Conservation (phyloP, 2,797 vertebrate genomes). For the Staurois parvus region DNA sequence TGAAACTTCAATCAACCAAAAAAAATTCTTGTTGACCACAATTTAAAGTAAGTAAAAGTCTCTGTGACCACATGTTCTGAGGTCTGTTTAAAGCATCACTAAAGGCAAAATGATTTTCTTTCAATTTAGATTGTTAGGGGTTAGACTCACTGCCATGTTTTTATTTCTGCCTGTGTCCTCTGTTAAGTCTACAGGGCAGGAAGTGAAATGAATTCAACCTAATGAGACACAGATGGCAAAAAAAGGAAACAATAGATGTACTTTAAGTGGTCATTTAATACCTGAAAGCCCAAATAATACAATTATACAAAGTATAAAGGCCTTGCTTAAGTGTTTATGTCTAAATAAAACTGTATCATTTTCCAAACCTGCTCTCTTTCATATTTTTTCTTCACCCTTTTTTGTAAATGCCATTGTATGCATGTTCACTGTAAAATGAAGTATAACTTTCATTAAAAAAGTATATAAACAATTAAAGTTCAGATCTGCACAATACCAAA, state of each 20-base stretch:
- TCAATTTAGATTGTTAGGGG: no score
- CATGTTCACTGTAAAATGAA: slow-evolving; percentile 30
- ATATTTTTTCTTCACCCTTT: slow-evolving; percentile 59
- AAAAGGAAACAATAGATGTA: background rate
- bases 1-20: no score
- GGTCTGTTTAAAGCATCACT: no score
- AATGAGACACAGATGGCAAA: no score
- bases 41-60: no score
- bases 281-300: background rate
- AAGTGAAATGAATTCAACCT: no score
- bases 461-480: slow-evolving; percentile 48
- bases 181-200: no score
- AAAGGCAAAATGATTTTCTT: no score
- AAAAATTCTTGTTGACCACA: no score
- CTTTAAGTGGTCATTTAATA: background rate
- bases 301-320: background rate
- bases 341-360: background rate
- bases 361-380: slow-evolving; percentile 11
- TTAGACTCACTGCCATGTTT: no score
- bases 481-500: slow-evolving; percentile 51
- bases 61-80: no score
- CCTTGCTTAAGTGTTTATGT: slow-evolving; percentile 1
- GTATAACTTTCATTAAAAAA: slow-evolving; percentile 30
- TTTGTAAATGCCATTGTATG: slow-evolving; percentile 29
- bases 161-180: no score